A percentile compares a stretch with the other conserved stretches of the same genome.
phyloP scores from a whole-genome alignment of 2,888 invertebrate genomes.

The Oxytorus armatus region DNA sequence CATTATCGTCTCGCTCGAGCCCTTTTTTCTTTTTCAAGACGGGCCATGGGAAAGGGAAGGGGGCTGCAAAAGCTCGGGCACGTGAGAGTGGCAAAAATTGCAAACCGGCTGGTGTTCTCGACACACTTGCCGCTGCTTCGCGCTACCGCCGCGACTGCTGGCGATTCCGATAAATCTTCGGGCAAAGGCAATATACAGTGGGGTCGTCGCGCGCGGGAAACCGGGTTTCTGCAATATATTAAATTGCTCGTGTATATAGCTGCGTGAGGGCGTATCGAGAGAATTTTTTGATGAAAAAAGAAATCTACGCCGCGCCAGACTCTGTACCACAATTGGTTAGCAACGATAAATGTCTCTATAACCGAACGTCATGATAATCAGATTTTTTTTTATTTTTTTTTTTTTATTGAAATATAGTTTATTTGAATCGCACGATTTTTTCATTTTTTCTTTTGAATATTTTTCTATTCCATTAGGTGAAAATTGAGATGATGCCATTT shows the following conservation, averaged over 20 bases:
- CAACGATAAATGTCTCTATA: slow-evolving; percentile 39
- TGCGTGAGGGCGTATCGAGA: slow-evolving; percentile 1
- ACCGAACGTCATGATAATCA: not conserved
- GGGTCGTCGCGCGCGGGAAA: slow-evolving; percentile 27
- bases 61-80: slow-evolving; percentile 22
- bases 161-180: slow-evolving; percentile 67
- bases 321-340: slow-evolving; percentile 35
- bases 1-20: slow-evolving; percentile 46
- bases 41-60: too few relatives aligned
- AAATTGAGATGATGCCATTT: too few relatives aligned
- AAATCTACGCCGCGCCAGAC: not conserved
- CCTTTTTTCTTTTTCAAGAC: slow-evolving; percentile 35
- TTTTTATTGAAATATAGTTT: too few relatives aligned
- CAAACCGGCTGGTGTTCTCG: slow-evolving; percentile 53
- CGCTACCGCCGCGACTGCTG: slow-evolving; percentile 29
- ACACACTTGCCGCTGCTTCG: slow-evolving; percentile 32
- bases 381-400: too few relatives aligned
- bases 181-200: slow-evolving; percentile 58
- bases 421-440: too few relatives aligned
- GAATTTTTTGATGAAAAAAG: slow-evolving; percentile 27
- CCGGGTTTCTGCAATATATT: slow-evolving; percentile 24
- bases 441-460: too few relatives aligned
- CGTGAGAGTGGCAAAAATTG: slow-evolving; percentile 58
- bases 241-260: slow-evolving; percentile 42
- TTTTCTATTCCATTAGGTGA: too few relatives aligned